Base-by-base conservation (phyloP, 2,113 vertebrate genomes). In the Hystrix cristata region DNA sequence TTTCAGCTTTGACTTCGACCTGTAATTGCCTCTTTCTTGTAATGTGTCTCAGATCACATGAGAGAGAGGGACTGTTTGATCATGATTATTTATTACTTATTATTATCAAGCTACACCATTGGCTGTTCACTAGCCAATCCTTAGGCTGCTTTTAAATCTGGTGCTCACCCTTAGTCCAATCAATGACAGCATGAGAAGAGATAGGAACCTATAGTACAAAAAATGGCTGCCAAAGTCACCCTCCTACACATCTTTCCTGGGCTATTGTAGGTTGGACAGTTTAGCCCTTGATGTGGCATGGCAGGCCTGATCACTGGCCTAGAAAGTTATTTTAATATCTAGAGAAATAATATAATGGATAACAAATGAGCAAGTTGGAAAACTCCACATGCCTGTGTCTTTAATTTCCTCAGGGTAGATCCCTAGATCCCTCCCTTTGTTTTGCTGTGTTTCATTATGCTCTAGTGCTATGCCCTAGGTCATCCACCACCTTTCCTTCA, bases 401-500 rank as follows among this genome's bases (percentile, higher is more conserved):
- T 82, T 90, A 51, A 65, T 82, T 88, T 27, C n/a, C 48, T 9
- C 31, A 76, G 34, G 31, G 13, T 16, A 51, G 5, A 25, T 67
- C 64, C 48, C 14, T 43, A 5, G 25, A 80, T 64, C 65, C 48
- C 60, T 95, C 71, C 59, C 31, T 59, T 34, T 87, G 59, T 82
- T 83, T 67, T 79, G 21, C 5, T 85, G 25, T 88, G 10, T 38
- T 94, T 72, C n/a, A 29, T 83, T 46, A 62, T 87, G 67, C 43
- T 91, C 1, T 69, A 78, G 59, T 55, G 21, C 34, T 29, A 48
- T 79, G 21, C 60, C 67, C 76, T 59, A 76, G 48, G 91, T 84
- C 25, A 43, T 74, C 69, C 25, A 43, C 71, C 69, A 96, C 94
- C 88, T 97, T 96, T 69, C 94, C 94, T 96, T 98, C 81, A 97